These are phyloP conservation scores for Lochmaea crataegi DNA, from an alignment of 2,888 invertebrate species.

Conservation along the genomic window DNA sequence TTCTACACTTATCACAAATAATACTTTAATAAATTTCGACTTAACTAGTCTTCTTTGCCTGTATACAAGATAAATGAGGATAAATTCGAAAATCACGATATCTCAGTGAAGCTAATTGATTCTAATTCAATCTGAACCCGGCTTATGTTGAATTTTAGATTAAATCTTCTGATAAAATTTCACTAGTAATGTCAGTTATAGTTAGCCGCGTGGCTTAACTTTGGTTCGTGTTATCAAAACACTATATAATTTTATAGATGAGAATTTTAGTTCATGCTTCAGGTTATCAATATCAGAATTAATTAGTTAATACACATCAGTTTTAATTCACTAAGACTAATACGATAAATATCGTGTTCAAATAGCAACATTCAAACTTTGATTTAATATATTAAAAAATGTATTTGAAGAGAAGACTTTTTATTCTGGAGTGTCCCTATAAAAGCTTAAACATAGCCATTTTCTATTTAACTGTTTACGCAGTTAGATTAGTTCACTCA, in stretches of 20 bases:
- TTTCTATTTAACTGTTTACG: too few relatives aligned
- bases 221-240: conserved; percentile 8
- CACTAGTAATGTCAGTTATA: conserved; percentile 12
- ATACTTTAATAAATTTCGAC: background rate
- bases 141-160: conserved; percentile 29
- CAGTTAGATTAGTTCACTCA: too few relatives aligned
- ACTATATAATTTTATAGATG: background rate
- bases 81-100: conserved; percentile 32
- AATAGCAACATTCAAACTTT: too few relatives aligned
- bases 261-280: background rate
- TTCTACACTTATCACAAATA: background rate
- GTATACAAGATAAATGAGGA: conserved; percentile 24
- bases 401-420: too few relatives aligned
- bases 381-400: too few relatives aligned
- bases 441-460: too few relatives aligned
- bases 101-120: conserved; percentile 33
- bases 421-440: too few relatives aligned
- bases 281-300: background rate
- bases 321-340: background rate
- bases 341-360: background rate
- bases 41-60: background rate
- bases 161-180: conserved; percentile 31
- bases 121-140: conserved; percentile 34
- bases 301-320: background rate
- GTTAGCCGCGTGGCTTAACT: conserved; percentile 21